A percentile compares a stretch with the other conserved stretches of the same genome.
phyloP scores from a whole-genome alignment of 2,797 vertebrate species.

The Coreius guichenoti region DNA sequence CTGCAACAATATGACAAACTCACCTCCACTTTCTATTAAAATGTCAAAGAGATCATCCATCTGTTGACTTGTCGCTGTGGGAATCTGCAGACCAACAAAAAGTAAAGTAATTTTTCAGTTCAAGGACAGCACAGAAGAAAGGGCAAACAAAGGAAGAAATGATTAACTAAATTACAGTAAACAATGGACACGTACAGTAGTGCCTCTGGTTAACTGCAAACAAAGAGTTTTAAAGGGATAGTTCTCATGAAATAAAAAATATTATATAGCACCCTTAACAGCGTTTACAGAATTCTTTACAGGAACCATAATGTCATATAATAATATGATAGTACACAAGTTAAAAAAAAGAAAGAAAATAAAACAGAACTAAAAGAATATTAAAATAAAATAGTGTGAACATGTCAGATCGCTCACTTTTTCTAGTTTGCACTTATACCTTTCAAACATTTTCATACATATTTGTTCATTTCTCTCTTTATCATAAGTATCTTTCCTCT shows the following conservation, averaged over 20 bases:
- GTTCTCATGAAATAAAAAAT: not conserved
- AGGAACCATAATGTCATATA: not conserved
- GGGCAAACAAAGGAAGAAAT: not conserved
- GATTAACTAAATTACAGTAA: not conserved
- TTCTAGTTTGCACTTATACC: not conserved
- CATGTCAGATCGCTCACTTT: not conserved
- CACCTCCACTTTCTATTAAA: slow-evolving; percentile 98
- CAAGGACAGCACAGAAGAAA: not conserved
- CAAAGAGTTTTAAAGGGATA: not conserved
- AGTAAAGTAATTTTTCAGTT: slow-evolving; percentile 4
- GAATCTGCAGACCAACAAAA: slow-evolving; percentile 75
- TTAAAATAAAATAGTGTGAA: not conserved
- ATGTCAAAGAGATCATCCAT: slow-evolving; percentile 99
- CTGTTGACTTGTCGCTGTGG: slow-evolving; percentile 93
- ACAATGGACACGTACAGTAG: not conserved
- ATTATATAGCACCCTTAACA: not conserved
- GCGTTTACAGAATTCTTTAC: not conserved
- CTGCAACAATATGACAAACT: slow-evolving; percentile 36
- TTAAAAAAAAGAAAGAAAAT: not conserved
- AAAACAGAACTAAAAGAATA: not conserved
- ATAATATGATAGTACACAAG: not conserved
- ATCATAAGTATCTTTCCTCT: not conserved
- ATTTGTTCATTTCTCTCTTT: not conserved
- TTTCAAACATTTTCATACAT: not conserved
- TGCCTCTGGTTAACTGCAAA: not conserved